Base-by-base conservation (phyloP, 2,888 invertebrate genomes). In the Rhagonycha lutea region DNA sequence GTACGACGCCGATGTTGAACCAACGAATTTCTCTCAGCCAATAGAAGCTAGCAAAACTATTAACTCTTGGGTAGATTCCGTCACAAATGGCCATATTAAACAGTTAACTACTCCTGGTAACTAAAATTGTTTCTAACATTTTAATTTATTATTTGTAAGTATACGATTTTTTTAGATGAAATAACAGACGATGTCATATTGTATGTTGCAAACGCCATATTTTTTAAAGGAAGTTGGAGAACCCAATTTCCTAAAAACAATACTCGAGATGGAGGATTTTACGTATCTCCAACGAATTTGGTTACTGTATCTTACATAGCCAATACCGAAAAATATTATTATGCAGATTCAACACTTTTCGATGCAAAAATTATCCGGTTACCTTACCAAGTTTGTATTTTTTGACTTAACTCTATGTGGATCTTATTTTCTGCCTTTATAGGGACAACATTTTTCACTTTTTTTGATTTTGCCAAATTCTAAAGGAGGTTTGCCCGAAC, bases 171-270 rank as follows among this genome's bases (percentile, higher is more conserved):
- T 87, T 61, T 85, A 92, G 92, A 90, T 83, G 91, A 92, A 76
- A 83, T 94, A 0, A 83, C 89, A 26, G 89, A 91, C 70, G 91
- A 92, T 18, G 89, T 93, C 3, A 89, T 96, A 85, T 81, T 96
- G 63, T 70, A 85, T n/a, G 86, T 95, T 61, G 89, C 94, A 29
- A 96, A 94, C 86, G 93, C 94, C 0, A 88, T 96, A 29, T 96
- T 92, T 88, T 96, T 96, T 89, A 94, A 95, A 85, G 96, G 96
- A 0, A 88, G 90, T 0, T 96, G 96, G 96, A 89, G 90, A 0
- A 89, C 91, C 77, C 92, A 91, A 82, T 96, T 96, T 84, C 88
- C 91, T 0, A 89, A 90, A 14, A 91, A 91, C 75, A 87, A 88
- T 0, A 95, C 94, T 0, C 88, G 86, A 72, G 79, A 86, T 0